These are phyloP conservation scores for Oceanodroma tethys DNA, from an alignment of 2,113 vertebrate genomes.

Conservation along the genomic window DNA sequence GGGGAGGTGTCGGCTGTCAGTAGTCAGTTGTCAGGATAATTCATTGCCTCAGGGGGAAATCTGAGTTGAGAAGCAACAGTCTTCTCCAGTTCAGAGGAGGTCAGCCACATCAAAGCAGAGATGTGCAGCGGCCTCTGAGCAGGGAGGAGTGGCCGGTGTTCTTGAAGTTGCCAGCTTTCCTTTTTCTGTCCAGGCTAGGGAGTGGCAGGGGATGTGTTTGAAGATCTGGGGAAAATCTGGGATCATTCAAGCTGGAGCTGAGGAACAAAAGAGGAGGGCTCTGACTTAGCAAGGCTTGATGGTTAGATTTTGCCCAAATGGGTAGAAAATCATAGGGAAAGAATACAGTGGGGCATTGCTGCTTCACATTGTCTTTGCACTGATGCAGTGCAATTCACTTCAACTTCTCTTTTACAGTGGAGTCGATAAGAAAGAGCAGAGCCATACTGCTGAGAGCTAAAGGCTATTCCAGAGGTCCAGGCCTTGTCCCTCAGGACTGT, in stretches of 20 bases:
- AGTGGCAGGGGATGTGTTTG: not conserved
- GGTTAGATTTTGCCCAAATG: not conserved
- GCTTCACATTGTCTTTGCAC: not conserved
- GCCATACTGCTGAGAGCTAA: not conserved
- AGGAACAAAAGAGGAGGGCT: not conserved
- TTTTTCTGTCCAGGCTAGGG: not conserved
- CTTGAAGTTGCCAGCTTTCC: slow-evolving; percentile 20
- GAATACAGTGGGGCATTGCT: not conserved
- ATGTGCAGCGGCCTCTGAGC: not conserved
- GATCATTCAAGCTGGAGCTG: not conserved
- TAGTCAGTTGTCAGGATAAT: slow-evolving; percentile 34
- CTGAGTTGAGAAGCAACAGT: slow-evolving; percentile 15
- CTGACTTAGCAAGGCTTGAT: not conserved
- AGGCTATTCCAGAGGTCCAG: not conserved
- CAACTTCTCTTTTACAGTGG: not conserved
- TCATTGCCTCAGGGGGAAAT: slow-evolving; percentile 2
- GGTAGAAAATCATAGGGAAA: not conserved
- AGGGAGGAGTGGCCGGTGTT: not conserved
- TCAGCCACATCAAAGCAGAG: slow-evolving; percentile 51
- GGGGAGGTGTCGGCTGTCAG: slow-evolving; percentile 40
- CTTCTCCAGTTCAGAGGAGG: not conserved
- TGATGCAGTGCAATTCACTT: not conserved
- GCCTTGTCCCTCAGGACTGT: not conserved
- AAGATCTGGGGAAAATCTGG: slow-evolving; percentile 25
- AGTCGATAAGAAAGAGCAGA: not conserved